phyloP scores from a whole-genome alignment of 2,888 invertebrate genomes.

The Oscheius onirici region DNA sequence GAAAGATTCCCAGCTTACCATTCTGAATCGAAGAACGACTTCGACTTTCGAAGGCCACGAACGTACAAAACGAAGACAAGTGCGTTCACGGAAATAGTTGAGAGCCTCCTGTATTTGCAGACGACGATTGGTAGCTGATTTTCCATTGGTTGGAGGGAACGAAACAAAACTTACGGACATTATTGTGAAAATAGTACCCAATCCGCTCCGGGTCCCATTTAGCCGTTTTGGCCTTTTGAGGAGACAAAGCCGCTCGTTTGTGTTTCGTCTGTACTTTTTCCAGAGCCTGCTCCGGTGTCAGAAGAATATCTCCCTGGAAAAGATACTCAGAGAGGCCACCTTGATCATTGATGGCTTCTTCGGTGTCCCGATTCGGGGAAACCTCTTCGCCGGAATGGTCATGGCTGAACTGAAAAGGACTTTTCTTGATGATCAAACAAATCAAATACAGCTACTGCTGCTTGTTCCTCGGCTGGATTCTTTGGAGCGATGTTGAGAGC shows the following conservation, averaged over 20 bases:
- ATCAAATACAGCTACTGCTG: background rate
- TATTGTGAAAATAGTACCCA: background rate
- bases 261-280: background rate
- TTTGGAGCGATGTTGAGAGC: background rate
- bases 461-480: constrained; percentile 3
- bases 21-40: background rate
- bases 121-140: constrained; percentile 4
- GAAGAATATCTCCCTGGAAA: constrained; percentile 18
- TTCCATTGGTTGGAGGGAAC: background rate
- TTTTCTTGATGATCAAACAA: background rate
- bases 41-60: background rate
- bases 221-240: background rate
- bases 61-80: constrained; percentile 12
- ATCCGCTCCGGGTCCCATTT: constrained; percentile 15
- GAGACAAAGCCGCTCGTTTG: constrained; percentile 5
- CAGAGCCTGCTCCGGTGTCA: constrained; percentile 15
- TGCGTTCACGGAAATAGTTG: background rate
- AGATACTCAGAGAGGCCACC: constrained; percentile 15
- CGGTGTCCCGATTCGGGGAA: background rate
- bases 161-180: constrained; percentile 2
- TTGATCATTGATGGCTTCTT: constrained; percentile 9
- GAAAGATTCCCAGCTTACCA: constrained; percentile 1
- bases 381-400: constrained; percentile 1
- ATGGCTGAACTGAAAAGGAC: constrained; percentile 23
- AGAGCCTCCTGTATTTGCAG: constrained; percentile 18